Base-by-base conservation (phyloP, 2,797 vertebrate genomes). In the Sternotherus odoratus region DNA sequence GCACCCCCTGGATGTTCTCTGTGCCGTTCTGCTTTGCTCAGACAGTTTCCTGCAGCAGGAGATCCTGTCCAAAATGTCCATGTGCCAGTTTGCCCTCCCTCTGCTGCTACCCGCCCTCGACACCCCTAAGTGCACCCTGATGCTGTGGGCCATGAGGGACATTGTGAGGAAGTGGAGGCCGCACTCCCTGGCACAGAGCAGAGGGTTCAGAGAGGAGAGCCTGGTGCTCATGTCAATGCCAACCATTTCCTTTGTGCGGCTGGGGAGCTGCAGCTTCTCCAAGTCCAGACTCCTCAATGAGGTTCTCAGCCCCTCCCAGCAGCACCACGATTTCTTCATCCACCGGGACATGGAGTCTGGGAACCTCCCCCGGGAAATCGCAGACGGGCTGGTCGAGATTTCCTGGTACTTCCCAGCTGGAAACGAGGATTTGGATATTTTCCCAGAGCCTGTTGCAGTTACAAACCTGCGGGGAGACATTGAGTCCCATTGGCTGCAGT, bases 1-100 rank as follows among this genome's bases (percentile, higher is more conserved):
- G 17, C 91, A 98, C 74, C 98, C 98, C 11, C 97, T 98, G 89
- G 98, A 98, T 94, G 87, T 98, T 28, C 95, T 98, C n/a, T 94
- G 97, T 69, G 97, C 97, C 36, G 95, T 98, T 19, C 98, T 97
- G 82, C 96, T 98, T 94, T 98, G 98, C 39, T 97, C 90, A 50
- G 43, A 89, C 21, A 66, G 63, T 66, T 66, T 66, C n/a, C 63
- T 66, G 1, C 33, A 66, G 63, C 63, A 66, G n/a, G 63, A 36
- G 63, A n/a, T 66, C 17, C 63, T 66, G 17, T 17, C 63, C 63
- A 66, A 3, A 36, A 36, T 66, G 63, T 66, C 63, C 63, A 36
- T 11, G 63, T 66, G 63, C 63, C 63, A 66, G 63, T 66, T 66
- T 66, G 63, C 63, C 63, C 63, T 36, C 16, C 63, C 63, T 66